A percentile compares a stretch with the other conserved stretches of the same genome.
phyloP scores from a whole-genome alignment of 2,888 invertebrate genomes.

The Acholoe squamosa region DNA sequence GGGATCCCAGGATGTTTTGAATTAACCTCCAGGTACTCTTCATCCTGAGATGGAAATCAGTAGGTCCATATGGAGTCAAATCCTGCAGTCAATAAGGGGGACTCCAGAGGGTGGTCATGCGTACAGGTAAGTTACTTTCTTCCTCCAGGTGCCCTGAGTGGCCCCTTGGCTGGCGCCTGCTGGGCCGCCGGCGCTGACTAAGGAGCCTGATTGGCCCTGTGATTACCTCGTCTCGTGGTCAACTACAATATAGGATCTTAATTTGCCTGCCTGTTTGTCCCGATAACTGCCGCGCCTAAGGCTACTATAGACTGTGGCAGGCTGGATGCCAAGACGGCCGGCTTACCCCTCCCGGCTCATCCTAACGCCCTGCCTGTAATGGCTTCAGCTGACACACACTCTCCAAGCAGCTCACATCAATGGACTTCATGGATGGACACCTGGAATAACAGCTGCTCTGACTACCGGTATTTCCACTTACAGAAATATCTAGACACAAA shows the following conservation, averaged over 20 bases:
- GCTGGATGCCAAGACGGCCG: constrained; percentile 26
- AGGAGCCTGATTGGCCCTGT: neutral
- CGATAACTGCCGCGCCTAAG: constrained; percentile 36
- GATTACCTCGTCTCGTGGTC: constrained; percentile 28
- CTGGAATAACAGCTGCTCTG: too few species aligned
- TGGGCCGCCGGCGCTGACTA: neutral
- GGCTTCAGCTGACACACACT: neutral
- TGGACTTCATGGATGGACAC: too few species aligned
- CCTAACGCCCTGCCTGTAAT: neutral
- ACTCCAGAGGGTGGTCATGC: too few species aligned
- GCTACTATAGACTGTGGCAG: neutral
- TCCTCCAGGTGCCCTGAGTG: constrained; percentile 19
- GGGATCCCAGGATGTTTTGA: too few species aligned
- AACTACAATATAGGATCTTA: constrained; percentile 38
- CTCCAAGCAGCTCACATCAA: too few species aligned
- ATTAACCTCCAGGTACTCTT: too few species aligned
- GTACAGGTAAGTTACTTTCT: constrained; percentile 9
- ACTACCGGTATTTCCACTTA: too few species aligned
- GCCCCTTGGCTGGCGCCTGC: constrained; percentile 11
- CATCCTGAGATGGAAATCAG: too few species aligned
- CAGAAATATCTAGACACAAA: too few species aligned
- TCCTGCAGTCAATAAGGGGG: too few species aligned
- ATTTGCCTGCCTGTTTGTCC: constrained; percentile 41
- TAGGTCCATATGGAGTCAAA: too few species aligned
- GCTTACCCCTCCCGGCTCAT: constrained; percentile 6